phyloP scores from a whole-genome alignment of 2,888 invertebrate species.

The Melanophora roralis region DNA sequence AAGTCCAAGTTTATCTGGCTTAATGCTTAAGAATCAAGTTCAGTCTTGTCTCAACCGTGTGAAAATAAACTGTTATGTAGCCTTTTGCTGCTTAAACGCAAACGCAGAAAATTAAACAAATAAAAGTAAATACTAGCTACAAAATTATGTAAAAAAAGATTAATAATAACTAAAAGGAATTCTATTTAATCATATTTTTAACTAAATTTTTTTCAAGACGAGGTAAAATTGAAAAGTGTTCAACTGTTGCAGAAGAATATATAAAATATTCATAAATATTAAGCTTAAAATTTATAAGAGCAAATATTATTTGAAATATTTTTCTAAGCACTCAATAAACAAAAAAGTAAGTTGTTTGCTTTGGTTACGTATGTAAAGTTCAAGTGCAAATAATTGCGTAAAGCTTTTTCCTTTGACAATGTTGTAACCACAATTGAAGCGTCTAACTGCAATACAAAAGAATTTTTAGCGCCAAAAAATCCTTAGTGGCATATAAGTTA shows the following conservation, averaged over 20 bases:
- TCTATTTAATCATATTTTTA: not conserved
- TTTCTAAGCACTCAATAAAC: not conserved
- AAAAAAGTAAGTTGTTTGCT: constrained; percentile 14
- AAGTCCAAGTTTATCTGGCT: constrained; percentile 59
- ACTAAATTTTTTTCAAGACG: no score
- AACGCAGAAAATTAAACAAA: not conserved
- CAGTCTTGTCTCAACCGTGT: constrained; percentile 53
- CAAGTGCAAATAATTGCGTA: constrained; percentile 41
- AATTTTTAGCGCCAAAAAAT: no score
- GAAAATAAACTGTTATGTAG: constrained; percentile 21
- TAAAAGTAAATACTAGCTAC: not conserved
- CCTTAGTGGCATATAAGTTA: no score
- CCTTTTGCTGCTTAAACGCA: not conserved
- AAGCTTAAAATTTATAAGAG: not conserved
- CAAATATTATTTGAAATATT: not conserved
- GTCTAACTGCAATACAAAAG: no score
- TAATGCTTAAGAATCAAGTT: constrained; percentile 57
- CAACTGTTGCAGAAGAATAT: no score
- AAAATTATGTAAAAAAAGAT: not conserved
- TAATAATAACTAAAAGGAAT: not conserved
- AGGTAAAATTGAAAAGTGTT: no score
- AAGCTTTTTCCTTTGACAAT: not conserved
- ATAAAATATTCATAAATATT: not conserved
- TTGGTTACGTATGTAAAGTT: constrained; percentile 1
- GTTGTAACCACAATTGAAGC: not conserved